Evolutionary conservation across 1,140 invertebrate genomes (phyloP), one percentile per base, ranked within the genome.

Genomic region (Ceratina japonica): DNA sequence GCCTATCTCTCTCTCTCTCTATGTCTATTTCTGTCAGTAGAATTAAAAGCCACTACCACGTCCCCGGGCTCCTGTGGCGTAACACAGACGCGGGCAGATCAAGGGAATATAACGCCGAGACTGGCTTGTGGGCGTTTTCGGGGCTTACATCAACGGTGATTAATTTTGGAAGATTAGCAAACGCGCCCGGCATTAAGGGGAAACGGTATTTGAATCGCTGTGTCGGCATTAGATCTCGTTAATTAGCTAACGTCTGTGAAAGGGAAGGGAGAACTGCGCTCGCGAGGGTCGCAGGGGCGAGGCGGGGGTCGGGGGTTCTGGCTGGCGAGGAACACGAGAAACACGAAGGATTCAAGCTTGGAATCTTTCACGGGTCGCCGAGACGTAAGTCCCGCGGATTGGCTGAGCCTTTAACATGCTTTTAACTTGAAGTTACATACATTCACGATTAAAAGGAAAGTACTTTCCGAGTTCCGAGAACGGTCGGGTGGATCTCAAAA

Each of bases 81-180:
- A 58, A 44, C 52, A 10, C 16, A 62, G 8, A 20, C 37, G 7
- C 44, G 24, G 10, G 18, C 12, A 27, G 37, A 72, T 61, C 15
- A 54, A 44, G 54, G 68, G 66, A 58, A 59, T 65, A 75, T 65
- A 63, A 80, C 75, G 76, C 59, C 49, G 51, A n/a, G 24, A 37
- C 20, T 16, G 63, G 68, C 15, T n/a, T 75, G 72, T 61, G 69
- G 27, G 62, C 68, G 80, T 76, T 44, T 44, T 83, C 56, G 54
- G 49, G 27, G 82, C 79, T 78, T 72, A 68, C 79, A 84, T 79
- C 74, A 68, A 75, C 79, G 58, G 75, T 78, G 87, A 88, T 87
- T 89, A 89, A 89, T 89, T 89, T 88, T 81, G 69, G 73, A 77
- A 87, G 83, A 89, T 86, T 83, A 83, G 85, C 73, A 52, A 75